Evolutionary conservation across 2,113 vertebrate species (phyloP), one percentile per base, ranked within the genome.

Genomic region (Sorex araneus): DNA sequence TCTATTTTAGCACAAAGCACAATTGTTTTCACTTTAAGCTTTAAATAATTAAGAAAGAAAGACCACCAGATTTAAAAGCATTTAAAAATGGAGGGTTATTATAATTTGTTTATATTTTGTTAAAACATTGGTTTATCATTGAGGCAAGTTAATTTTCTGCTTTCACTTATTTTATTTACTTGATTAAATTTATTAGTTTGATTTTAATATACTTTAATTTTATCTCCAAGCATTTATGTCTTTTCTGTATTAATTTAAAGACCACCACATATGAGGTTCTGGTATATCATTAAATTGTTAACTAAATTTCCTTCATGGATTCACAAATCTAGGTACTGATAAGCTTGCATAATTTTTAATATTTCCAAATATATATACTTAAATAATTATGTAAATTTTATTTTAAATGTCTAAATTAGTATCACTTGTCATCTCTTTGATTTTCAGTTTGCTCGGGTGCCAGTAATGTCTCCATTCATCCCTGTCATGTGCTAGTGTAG

Each of bases 71-170:
- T 30, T 19, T 8, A n/a, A 28, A 75, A 71, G 9, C 7, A 63
- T 64, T 16, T 71, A 50, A 93, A 91, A 83, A 85, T 79, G 66
- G 18, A n/a, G 16, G 67, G 18, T 70, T 74, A 40, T 28, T 1
- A 3, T 30, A 8, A 45, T 45, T 64, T 1, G 32, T 74, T 84
- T 87, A 40, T 7, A 74, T 87, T 88, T 95, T 90, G 28, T 10
- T 76, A 73, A 18, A 66, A 89, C 16, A 89, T n/a, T n/a, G n/a
- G n/a, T 93, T 90, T 27, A 93, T 67, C 50, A 80, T 71, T 71
- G 27, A 89, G 67, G 10, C n/a, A 89, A 82, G 30, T 89, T 88
- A 84, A 84, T 47, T 1, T 87, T 6, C 28, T 77, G 76, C 27
- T 91, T n/a, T 67, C n/a, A 67, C 32, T 69, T 79, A 77, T 74